A percentile compares a stretch with the other conserved stretches of the same genome.
Evolutionary conservation across 2,888 invertebrate genomes (phyloP).

Genomic region (Netelia melanura): DNA sequence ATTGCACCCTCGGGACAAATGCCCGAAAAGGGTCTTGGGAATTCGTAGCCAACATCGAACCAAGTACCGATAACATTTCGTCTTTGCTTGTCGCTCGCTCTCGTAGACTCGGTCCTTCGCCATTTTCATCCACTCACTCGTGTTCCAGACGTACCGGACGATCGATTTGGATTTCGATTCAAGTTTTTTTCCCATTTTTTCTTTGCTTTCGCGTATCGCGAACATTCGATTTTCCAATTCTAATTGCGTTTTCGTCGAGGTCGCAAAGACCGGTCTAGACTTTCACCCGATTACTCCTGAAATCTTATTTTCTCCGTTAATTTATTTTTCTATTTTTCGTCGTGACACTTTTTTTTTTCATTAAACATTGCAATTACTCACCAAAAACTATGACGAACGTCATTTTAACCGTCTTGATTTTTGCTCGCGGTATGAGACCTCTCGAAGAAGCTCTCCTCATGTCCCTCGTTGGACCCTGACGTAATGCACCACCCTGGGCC

Average conservation of each 20-base stretch:
- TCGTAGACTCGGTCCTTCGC: not conserved
- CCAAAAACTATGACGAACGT: constrained; percentile 98
- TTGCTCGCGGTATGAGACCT: constrained; percentile 97
- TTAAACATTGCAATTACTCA: constrained; percentile 85
- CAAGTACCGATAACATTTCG: constrained; percentile 15
- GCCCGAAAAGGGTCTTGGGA: constrained; percentile 34
- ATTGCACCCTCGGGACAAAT: constrained; percentile 53
- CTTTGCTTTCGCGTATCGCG: not conserved
- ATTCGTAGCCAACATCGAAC: constrained; percentile 16
- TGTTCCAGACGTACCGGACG: constrained; percentile 6
- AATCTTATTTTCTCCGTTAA: not conserved
- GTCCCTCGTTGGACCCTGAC: constrained; percentile 85
- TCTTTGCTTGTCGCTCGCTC: not conserved
- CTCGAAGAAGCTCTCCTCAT: constrained; percentile 94
- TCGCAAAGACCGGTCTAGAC: constrained; percentile 11
- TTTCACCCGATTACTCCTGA: not conserved
- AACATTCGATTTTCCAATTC: constrained; percentile 16
- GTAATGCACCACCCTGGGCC: constrained; percentile 86
- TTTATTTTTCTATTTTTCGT: not conserved
- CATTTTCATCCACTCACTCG: constrained; percentile 21
- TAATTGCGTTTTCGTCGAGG: not conserved
- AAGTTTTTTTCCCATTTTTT: not conserved
- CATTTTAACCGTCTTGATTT: constrained; percentile 99
- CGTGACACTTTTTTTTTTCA: not conserved
- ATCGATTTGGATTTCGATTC: constrained; percentile 27